phyloP scores from a whole-genome alignment of 2,113 vertebrate species.

The Ptilonorhynchus violaceus region DNA sequence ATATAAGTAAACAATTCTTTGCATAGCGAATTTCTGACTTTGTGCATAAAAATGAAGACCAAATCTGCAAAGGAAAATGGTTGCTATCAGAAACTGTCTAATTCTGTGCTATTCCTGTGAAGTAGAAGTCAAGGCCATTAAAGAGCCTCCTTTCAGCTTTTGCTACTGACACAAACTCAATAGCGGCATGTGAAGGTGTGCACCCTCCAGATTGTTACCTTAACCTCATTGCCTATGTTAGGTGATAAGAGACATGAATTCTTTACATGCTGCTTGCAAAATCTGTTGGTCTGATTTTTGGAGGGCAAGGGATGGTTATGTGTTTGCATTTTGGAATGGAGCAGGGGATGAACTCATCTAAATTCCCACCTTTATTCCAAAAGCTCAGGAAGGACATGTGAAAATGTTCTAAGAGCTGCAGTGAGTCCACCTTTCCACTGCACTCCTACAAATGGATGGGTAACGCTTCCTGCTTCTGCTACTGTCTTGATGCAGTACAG shows the following conservation, averaged over 20 bases:
- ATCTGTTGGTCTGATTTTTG: not conserved
- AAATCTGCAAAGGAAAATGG: not conserved
- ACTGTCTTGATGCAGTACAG: not conserved
- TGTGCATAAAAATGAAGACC: not conserved
- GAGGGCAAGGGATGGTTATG: no score
- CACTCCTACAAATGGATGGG: fast-evolving
- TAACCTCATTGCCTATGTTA: not conserved
- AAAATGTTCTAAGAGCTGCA: not conserved
- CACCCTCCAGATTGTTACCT: not conserved
- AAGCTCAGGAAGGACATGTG: not conserved
- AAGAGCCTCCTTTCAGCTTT: not conserved
- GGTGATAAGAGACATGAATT: not conserved
- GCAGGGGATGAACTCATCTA: not conserved
- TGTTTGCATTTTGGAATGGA: not conserved
- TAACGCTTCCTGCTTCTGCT: not conserved
- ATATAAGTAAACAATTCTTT: not conserved
- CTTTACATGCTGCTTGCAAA: not conserved
- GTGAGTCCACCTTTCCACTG: not conserved
- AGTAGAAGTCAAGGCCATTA: not conserved
- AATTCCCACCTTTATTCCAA: not conserved
- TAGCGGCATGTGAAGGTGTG: not conserved
- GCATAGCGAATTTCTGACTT: not conserved
- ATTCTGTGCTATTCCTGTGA: not conserved
- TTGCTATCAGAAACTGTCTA: not conserved
- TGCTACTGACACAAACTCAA: not conserved